Percentiles rank a stretch among this genome's conserved stretches.
These are phyloP conservation scores for Ibidorhyncha struthersii DNA, from an alignment of 2,113 vertebrate genomes.

Conservation along the genomic window DNA sequence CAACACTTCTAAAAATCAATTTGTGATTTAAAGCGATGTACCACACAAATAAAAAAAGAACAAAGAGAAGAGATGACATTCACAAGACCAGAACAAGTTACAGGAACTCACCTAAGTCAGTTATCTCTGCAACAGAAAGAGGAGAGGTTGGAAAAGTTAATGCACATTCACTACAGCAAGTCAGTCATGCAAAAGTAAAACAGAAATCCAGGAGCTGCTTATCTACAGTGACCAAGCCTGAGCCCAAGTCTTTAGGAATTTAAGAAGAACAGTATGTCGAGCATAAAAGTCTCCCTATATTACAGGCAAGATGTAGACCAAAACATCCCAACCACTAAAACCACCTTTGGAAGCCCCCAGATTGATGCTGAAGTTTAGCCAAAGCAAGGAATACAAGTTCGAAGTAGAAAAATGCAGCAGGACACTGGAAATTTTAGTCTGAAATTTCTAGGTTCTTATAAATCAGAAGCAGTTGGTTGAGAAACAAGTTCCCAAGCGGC, in stretches of 20 bases:
- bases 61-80: not conserved
- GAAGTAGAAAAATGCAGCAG: not conserved
- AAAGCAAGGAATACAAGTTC: not conserved
- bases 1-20: not conserved
- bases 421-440: not conserved
- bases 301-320: not conserved
- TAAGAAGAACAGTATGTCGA: not conserved
- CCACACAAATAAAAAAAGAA: not conserved
- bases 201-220: not conserved
- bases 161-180: constrained; percentile 12
- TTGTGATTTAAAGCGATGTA: not conserved
- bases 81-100: not conserved
- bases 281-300: not conserved
- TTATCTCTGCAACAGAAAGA: constrained; percentile 83
- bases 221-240: not conserved
- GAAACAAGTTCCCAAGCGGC: not conserved
- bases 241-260: not conserved
- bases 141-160: constrained; percentile 69
- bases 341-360: not conserved
- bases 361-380: not conserved
- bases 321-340: not conserved
- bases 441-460: not conserved
- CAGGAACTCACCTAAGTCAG: constrained; percentile 82
- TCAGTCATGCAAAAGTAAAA: not conserved
- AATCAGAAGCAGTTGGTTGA: not conserved